Evolutionary conservation across 2,888 invertebrate genomes (phyloP), one percentile per base, ranked within the genome.

Genomic region (Ophioninae sp.): DNA sequence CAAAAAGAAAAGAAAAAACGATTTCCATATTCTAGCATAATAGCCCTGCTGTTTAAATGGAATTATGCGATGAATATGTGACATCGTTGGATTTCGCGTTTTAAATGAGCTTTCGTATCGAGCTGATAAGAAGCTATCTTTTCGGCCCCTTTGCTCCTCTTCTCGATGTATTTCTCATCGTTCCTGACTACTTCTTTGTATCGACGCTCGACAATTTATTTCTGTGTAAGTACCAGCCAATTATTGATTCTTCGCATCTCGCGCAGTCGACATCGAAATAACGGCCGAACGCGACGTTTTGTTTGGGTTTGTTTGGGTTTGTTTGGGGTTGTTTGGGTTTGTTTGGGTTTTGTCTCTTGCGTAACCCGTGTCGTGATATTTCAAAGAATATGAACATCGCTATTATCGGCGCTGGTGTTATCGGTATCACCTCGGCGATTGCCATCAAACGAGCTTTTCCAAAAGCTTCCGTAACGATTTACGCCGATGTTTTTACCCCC

Each of bases 391-490:
- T 91, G 91, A 88, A 91, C 88, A 91, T 96, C 85, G 95, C 95
- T 37, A 94, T 97, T n/a, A 91, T 97, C 73, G 97, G 97, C 17
- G 96, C 95, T 1, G 97, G 97, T 2, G 94, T 96, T 0, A 95
- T 95, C 72, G 97, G 97, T 0, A 91, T 96, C 10, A 94, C 95
- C 44, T 94, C 95, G 87, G 97, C 96, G 6, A 91, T 96, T 0
- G 94, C 94, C 89, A 94, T 97, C 61, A 95, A 96, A 89, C 94
- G 95, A 88, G 93, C 93, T 86, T 94, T 94, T 85, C 94, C 94
- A 30, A 85, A 92, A 78, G 90, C 89, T 68, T 89, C 95, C 89
- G 95, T 97, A 7, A 95, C 95, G 7, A 89, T 97, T 57, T 93
- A 96, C 80, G 94, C 96, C 0, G 95, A 95, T n/a, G 93, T 94